Evolutionary conservation across 2,888 invertebrate species (phyloP), one percentile per base, ranked within the genome.

Genomic region (Dinocampus coccinellae): DNA sequence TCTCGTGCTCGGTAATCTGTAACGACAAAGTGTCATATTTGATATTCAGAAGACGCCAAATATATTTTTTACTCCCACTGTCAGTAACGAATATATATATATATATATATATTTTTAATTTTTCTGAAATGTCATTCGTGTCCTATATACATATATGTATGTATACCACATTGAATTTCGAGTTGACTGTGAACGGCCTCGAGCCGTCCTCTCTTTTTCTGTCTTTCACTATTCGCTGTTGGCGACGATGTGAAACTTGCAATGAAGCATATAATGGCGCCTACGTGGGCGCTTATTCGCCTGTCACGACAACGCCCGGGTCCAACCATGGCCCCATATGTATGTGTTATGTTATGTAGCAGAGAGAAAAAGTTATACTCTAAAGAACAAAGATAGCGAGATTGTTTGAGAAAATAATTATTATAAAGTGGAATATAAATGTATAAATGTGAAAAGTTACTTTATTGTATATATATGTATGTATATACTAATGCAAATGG

Each of bases 241-340:
- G 71, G 53, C 65, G 66, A 69, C 70, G 68, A 60, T 70, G 52
- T 69, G 77, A 77, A 79, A 78, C 76, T 72, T 74, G 76, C 81
- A 80, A 72, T 75, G 64, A 75, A 76, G 78, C 77, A 76, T 77
- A 79, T 47, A 81, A 82, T 76, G 82, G 81, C 82, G 83, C 82
- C 82, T 82, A 79, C 80, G 82, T 83, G 81, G 81, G 82, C 82
- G 81, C 67, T 68, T 29, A 29, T 64, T 65, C 72, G 61, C 52
- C 58, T 47, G 33, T 29, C 60, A 26, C 39, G 39, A 67, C 64
- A 62, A 61, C 70, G 72, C 69, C 24, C 58, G 53, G 66, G 69
- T 66, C 22, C 69, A 11, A 52, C 47, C 42, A 34, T 58, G 69
- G 34, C 29, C 39, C 26, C 55, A 34, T 53, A 33, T 36, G 42